A percentile compares a stretch with the other conserved stretches of the same genome.
Evolutionary conservation across 2,797 vertebrate species (phyloP).

Genomic region (Peromyscus nudipes): DNA sequence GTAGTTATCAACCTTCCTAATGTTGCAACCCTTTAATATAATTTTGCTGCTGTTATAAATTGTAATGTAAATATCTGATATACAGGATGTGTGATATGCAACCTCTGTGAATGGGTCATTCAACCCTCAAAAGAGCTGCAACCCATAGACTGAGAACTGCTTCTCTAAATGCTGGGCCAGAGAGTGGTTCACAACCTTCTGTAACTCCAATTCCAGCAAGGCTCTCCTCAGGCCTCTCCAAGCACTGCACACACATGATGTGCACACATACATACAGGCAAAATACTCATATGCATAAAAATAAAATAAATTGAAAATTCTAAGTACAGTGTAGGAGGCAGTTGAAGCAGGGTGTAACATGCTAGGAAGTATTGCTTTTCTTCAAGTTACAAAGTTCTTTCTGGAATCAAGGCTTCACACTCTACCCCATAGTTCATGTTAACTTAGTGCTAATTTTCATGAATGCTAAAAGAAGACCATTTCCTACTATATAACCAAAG

Average conservation of each 20-base stretch:
- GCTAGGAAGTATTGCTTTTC: constrained; percentile 62
- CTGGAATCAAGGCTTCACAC: constrained; percentile 71
- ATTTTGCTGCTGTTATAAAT: neutral
- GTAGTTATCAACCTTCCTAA: neutral
- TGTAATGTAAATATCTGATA: neutral
- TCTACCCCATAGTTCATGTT: constrained; percentile 69
- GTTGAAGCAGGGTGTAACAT: constrained; percentile 63
- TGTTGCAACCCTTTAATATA: neutral
- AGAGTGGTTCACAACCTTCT: neutral
- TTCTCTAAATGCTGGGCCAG: neutral
- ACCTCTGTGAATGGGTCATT: neutral
- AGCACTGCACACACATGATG: neutral
- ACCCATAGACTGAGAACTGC: neutral
- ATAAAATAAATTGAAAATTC: constrained; percentile 5
- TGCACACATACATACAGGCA: neutral
- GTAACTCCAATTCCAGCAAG: neutral
- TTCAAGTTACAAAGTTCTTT: constrained; percentile 64
- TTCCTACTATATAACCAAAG: constrained; percentile 70
- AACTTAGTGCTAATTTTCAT: constrained; percentile 74
- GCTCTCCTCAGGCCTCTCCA: neutral
- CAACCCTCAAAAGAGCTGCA: neutral
- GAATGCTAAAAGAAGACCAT: constrained; percentile 58
- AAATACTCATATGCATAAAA: neutral
- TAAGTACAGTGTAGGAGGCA: constrained; percentile 41
- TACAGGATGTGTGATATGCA: neutral